Percentiles rank a stretch among this genome's conserved stretches.
Conservation (phyloP, 2,888 invertebrate species). For the Pycnomerus fuliginosus region DNA sequence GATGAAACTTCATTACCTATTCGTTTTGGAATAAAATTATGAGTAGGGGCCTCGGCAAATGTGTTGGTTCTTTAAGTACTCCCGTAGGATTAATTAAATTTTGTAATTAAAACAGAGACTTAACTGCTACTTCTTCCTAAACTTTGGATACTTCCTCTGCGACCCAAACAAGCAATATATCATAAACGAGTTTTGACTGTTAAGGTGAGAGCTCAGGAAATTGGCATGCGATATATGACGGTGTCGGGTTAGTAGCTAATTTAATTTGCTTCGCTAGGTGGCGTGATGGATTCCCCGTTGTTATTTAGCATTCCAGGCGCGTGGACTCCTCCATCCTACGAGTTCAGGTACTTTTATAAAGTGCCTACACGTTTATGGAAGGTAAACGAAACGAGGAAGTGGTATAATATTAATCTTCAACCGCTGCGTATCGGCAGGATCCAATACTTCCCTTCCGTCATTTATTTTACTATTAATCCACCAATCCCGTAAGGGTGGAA, state of each 20-base stretch:
- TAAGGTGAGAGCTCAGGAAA: slow-evolving; percentile 37
- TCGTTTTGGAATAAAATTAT: no score
- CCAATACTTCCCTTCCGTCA: no score
- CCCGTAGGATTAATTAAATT: slow-evolving; percentile 16
- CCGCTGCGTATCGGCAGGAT: no score
- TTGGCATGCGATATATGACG: slow-evolving; percentile 47
- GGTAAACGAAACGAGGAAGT: slow-evolving; percentile 31
- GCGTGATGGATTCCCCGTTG: slow-evolving; percentile 42
- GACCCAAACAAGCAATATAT: slow-evolving; percentile 28
- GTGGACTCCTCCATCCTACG: slow-evolving; percentile 21
- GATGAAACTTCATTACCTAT: no score
- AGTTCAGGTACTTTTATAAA: slow-evolving; percentile 29
- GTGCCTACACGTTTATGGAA: slow-evolving; percentile 37
- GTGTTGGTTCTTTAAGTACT: slow-evolving; percentile 9
- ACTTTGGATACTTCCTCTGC: slow-evolving; percentile 17
- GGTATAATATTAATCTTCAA: slow-evolving; percentile 25
- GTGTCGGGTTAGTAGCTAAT: slow-evolving; percentile 43
- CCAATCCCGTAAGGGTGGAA: no score
- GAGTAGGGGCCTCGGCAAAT: no score
- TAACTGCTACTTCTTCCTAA: slow-evolving; percentile 8
- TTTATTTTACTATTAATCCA: no score
- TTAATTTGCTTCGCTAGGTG: slow-evolving; percentile 42
- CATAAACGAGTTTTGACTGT: slow-evolving; percentile 22
- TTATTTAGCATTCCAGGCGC: slow-evolving; percentile 36
- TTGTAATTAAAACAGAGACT: slow-evolving; percentile 12